phyloP scores from a whole-genome alignment of 2,113 vertebrate genomes.

The Nothoprocta pentlandii region DNA sequence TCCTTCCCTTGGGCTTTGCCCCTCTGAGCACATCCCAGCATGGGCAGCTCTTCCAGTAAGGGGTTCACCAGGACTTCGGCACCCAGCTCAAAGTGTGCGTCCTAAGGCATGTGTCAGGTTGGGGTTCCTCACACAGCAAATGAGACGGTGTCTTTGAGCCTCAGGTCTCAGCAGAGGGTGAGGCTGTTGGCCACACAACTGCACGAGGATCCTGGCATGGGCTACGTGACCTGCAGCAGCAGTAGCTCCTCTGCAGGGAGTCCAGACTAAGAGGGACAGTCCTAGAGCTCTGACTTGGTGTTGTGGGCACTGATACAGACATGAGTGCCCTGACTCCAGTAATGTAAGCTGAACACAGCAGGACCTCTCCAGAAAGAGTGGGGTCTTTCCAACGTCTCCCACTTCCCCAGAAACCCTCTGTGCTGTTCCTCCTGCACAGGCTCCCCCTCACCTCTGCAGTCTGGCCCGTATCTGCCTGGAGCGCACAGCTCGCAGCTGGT shows the following conservation, averaged over 20 bases:
- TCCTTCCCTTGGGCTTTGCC: background rate
- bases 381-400: background rate
- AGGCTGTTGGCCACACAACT: background rate
- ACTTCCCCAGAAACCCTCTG: rapidly evolving
- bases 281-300: rapidly evolving
- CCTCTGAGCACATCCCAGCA: background rate
- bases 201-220: background rate
- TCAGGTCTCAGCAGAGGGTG: rapidly evolving
- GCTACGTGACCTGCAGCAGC: background rate
- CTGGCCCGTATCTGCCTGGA: constrained; percentile 79
- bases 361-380: no score
- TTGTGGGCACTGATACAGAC: rapidly evolving
- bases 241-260: background rate
- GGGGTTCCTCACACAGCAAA: background rate
- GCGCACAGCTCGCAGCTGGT: constrained; percentile 86
- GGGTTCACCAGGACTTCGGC: background rate
- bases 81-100: background rate
- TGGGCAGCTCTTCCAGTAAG: background rate
- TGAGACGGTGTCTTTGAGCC: background rate
- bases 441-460: constrained; percentile 84
- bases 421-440: background rate
- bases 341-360: background rate
- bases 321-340: background rate
- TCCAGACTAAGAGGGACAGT: background rate
- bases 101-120: background rate